These are phyloP conservation scores for Pseudomyrmex pallidus DNA, from an alignment of 1,140 invertebrate genomes.

Conservation along the genomic window DNA sequence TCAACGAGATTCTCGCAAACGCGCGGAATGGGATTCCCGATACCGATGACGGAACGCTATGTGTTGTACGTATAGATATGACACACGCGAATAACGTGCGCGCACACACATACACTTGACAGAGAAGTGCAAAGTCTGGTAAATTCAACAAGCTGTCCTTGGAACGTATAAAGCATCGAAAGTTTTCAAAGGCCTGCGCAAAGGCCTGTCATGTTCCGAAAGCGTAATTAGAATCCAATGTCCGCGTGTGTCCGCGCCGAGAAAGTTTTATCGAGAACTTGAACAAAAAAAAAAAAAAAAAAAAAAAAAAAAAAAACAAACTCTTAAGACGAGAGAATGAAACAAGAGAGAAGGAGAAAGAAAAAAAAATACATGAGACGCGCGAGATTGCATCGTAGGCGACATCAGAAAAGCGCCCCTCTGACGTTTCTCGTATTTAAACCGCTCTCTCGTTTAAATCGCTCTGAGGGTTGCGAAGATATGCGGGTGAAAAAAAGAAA, in stretches of 20 bases:
- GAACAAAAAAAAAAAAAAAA: too few relatives aligned
- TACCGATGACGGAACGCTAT: too few relatives aligned
- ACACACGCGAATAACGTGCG: background rate
- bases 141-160: conserved; percentile 23
- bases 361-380: conserved; percentile 30
- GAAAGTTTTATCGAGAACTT: conserved; percentile 46
- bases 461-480: too few relatives aligned
- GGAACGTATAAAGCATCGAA: conserved; percentile 31
- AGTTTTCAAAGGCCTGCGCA: conserved; percentile 39
- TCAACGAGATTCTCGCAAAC: background rate
- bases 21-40: background rate
- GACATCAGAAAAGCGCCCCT: background rate
- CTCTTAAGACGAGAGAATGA: conserved; percentile 39
- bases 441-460: too few relatives aligned
- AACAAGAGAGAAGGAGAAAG: conserved; percentile 3
- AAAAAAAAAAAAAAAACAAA: background rate
- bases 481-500: too few relatives aligned
- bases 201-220: conserved; percentile 18
- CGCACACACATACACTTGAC: too few relatives aligned
- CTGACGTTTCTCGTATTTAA: too few relatives aligned
- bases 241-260: conserved; percentile 26
- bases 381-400: background rate
- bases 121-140: conserved; percentile 15
- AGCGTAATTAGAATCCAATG: conserved; percentile 44
- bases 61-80: background rate